A percentile compares a stretch with the other conserved stretches of the same genome.
Conservation (phyloP, 2,797 vertebrate genomes). For the Bovichtus diacanthus region DNA sequence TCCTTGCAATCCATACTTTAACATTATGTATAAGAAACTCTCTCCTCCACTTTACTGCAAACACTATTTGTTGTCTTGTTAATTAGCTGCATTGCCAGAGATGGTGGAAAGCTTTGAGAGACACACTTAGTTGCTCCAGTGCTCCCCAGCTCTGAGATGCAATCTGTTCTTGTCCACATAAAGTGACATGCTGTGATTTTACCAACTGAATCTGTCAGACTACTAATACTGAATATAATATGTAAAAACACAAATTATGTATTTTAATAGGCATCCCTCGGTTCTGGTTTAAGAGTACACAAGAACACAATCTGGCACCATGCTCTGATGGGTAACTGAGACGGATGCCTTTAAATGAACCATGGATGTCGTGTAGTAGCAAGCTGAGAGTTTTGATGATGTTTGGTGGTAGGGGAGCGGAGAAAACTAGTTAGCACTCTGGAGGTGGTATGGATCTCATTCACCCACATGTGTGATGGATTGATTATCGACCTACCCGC, state of each 20-base stretch:
- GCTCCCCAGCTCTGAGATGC: constrained; percentile 40
- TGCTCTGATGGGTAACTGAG: constrained; percentile 15
- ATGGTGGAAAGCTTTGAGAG: constrained; percentile 60
- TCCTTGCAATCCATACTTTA: constrained; percentile 19
- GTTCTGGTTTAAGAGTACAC: constrained; percentile 13
- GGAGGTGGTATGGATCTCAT: background rate
- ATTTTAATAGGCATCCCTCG: background rate
- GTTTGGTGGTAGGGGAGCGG: constrained; percentile 11
- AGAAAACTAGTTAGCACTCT: constrained; percentile 25
- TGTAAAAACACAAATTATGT: constrained; percentile 15
- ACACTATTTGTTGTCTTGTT: constrained; percentile 51
- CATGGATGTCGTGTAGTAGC: background rate
- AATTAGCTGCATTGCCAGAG: constrained; percentile 68
- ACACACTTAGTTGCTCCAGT: constrained; percentile 58
- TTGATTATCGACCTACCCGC: background rate
- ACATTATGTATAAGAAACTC: background rate
- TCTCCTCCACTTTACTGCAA: constrained; percentile 9
- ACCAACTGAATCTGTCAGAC: constrained; percentile 19
- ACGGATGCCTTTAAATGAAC: constrained; percentile 20
- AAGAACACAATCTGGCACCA: background rate
- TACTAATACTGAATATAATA: constrained; percentile 22
- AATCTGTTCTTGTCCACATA: constrained; percentile 66
- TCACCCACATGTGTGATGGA: constrained; percentile 7
- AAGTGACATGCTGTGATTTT: constrained; percentile 41
- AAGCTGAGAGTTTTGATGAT: constrained; percentile 20